Percentiles rank a stretch among this genome's conserved stretches.
These are phyloP conservation scores for Scaptodrosophila lebanonensis DNA, from an alignment of 1,140 invertebrate genomes.

Conservation along the genomic window DNA sequence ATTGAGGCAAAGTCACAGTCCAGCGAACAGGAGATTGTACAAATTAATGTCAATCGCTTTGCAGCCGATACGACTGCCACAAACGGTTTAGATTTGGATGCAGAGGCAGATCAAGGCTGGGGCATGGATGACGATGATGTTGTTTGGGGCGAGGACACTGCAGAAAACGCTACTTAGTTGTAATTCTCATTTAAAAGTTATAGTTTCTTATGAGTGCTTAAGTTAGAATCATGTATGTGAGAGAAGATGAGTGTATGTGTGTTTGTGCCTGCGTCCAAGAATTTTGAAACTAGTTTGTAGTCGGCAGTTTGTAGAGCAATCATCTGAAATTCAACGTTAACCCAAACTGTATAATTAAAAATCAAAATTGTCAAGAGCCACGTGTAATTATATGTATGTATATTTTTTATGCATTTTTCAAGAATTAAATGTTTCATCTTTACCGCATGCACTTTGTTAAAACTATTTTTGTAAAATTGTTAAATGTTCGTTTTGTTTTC, in stretches of 20 bases:
- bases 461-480: constrained; percentile 59
- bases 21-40: constrained; percentile 17
- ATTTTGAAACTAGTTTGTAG: too few species aligned
- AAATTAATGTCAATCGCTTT: constrained; percentile 55
- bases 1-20: constrained; percentile 82
- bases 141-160: constrained; percentile 43
- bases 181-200: background rate
- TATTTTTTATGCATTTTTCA: constrained; percentile 38
- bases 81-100: constrained; percentile 15
- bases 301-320: too few species aligned
- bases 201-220: too few species aligned
- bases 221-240: too few species aligned
- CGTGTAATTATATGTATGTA: constrained; percentile 21
- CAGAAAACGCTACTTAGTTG: too few species aligned
- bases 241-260: too few species aligned
- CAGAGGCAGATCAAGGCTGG: constrained; percentile 47
- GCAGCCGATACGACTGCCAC: constrained; percentile 26
- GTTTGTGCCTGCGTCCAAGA: too few species aligned
- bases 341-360: constrained; percentile 21
- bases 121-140: constrained; percentile 49
- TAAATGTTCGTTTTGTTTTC: constrained; percentile 41
- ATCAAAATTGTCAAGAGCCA: constrained; percentile 9
- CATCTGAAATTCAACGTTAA: constrained; percentile 3
- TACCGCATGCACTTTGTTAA: constrained; percentile 29
- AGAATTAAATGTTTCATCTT: constrained; percentile 23